These are phyloP conservation scores for Cylas formicarius DNA, from an alignment of 1,140 invertebrate species.

Conservation along the genomic window DNA sequence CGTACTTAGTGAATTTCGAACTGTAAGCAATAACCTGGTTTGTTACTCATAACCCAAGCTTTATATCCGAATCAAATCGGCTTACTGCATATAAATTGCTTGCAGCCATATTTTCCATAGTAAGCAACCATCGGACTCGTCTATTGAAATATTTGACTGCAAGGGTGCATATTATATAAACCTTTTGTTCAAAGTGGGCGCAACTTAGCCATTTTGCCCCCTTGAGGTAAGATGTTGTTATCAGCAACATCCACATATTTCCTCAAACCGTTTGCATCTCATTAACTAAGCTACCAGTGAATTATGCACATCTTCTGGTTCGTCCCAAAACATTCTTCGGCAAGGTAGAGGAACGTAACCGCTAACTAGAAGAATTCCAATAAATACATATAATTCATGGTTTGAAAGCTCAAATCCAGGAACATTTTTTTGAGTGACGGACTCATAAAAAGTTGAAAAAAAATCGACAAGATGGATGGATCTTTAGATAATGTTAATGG, in stretches of 20 bases:
- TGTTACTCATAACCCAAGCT: too few relatives aligned
- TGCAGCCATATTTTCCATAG: background rate
- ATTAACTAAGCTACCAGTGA: background rate
- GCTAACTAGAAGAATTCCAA: constrained; percentile 6
- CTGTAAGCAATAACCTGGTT: too few relatives aligned
- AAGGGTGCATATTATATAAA: constrained; percentile 6
- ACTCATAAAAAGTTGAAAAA: too few relatives aligned
- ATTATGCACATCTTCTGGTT: too few relatives aligned
- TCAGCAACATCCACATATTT: constrained; percentile 4
- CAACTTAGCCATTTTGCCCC: too few relatives aligned
- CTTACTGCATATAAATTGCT: too few relatives aligned
- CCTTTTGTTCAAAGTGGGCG: background rate
- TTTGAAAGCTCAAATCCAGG: too few relatives aligned
- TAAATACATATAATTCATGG: too few relatives aligned
- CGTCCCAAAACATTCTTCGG: constrained; percentile 7
- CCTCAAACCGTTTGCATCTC: constrained; percentile 5
- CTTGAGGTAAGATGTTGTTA: too few relatives aligned
- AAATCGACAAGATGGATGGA: background rate
- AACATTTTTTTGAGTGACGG: too few relatives aligned
- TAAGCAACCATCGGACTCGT: background rate
- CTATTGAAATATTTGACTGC: background rate
- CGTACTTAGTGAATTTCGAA: constrained; percentile 3
- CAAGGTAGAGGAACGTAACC: constrained; percentile 3
- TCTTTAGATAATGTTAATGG: too few relatives aligned
- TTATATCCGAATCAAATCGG: too few relatives aligned